Evolutionary conservation across 2,888 invertebrate species (phyloP), one percentile per base, ranked within the genome.

Genomic region (Lepidocyrtoides sp.): DNA sequence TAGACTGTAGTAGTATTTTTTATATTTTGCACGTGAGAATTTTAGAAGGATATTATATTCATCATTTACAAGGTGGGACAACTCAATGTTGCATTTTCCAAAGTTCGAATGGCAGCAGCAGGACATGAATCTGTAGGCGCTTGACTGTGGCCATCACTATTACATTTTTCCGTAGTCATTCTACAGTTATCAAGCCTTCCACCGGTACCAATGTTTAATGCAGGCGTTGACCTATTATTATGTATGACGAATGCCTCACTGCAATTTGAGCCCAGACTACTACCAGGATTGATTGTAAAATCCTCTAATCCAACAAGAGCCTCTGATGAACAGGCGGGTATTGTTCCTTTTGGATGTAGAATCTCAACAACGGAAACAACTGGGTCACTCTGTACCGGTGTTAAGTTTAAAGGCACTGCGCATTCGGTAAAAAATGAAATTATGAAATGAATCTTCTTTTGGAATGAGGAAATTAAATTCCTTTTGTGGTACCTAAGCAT

Each of bases 291-390:
- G n/a, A 41, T 41, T 41, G 8, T 7, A 41, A 41, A 7, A 44
- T 44, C 72, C 44, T 44, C 44, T 44, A 84, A 79, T 7, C 69
- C 88, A 32, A 88, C 60, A 0, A 89, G 72, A 29, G 75, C 75
- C 54, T 89, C 89, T 4, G 89, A 89, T 5, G 89, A 89, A 23
- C 89, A 89, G 0, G 89, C 60, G 0, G 75, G 75, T 48, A 89
- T 75, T 48, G 75, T 32, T 7, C 72, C n/a, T 75, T 82, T 72
- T 2, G 89, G 89, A 17, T 89, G 89, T 0, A 89, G 83, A 23
- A 89, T 89, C 63, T 89, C 89, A 0, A 89, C 83, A 48, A 89
- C 89, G n/a, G 89, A 44, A n/a, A 89, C 75, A 5, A 41, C 29
- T 4, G 75, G 82, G 23, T 89, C 89, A 57, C 75, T 89, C 54